A percentile compares a stretch with the other conserved stretches of the same genome.
These are phyloP conservation scores for Diplodus puntazzo DNA, from an alignment of 2,797 vertebrate species.

Conservation along the genomic window DNA sequence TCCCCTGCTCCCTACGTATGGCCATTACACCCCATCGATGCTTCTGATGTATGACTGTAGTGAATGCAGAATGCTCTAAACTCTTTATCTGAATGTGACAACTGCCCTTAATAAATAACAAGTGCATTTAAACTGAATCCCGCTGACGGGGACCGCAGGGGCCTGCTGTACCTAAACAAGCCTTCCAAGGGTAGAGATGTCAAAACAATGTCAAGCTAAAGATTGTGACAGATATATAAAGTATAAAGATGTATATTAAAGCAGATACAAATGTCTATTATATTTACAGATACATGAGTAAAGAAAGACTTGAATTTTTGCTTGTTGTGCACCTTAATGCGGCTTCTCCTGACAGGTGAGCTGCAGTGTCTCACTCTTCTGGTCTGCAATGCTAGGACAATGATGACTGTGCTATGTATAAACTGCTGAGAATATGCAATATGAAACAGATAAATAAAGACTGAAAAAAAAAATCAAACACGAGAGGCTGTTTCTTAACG, in stretches of 20 bases:
- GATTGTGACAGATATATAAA: slow-evolving; percentile 69
- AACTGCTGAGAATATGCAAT: slow-evolving; percentile 83
- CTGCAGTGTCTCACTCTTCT: slow-evolving; percentile 70
- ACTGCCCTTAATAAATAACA: slow-evolving; percentile 82
- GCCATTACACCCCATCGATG: slow-evolving; percentile 76
- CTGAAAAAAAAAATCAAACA: slow-evolving; percentile 43
- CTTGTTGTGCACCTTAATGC: slow-evolving; percentile 81
- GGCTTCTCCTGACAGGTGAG: slow-evolving; percentile 70
- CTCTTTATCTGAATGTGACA: slow-evolving; percentile 87
- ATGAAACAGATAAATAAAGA: slow-evolving; percentile 80
- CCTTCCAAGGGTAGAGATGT: slow-evolving; percentile 76
- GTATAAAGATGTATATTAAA: slow-evolving; percentile 74
- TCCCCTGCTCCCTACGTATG: slow-evolving; percentile 68
- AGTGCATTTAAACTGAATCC: slow-evolving; percentile 91
- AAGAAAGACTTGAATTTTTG: slow-evolving; percentile 74
- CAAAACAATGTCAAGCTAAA: slow-evolving; percentile 66
- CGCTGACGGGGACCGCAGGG: slow-evolving; percentile 52
- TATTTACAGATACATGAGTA: slow-evolving; percentile 74
- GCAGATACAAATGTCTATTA: slow-evolving; percentile 76
- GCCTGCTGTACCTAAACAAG: slow-evolving; percentile 63
- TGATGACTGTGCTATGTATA: slow-evolving; percentile 82
- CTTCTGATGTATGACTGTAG: slow-evolving; percentile 89
- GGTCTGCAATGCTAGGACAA: slow-evolving; percentile 73
- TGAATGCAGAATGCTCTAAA: slow-evolving; percentile 86
- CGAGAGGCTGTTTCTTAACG: slow-evolving; percentile 21